These are phyloP conservation scores for Oryctes rhinoceros DNA, from an alignment of 1,140 invertebrate genomes.

Conservation along the genomic window DNA sequence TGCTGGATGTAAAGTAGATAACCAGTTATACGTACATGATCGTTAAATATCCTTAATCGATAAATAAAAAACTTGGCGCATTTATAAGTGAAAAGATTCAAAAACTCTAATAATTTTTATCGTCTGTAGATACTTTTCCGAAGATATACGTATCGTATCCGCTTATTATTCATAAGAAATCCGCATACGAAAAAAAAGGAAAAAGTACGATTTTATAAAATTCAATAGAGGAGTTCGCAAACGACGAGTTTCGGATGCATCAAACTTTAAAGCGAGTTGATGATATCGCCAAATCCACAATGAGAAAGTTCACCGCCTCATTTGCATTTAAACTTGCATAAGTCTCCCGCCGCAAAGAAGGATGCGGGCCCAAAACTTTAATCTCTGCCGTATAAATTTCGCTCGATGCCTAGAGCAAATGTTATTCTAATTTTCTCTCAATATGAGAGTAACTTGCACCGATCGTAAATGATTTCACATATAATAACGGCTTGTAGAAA, in stretches of 20 bases:
- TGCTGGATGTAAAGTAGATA: background rate
- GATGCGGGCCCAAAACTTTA: conserved; percentile 4
- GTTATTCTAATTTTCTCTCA: conserved; percentile 20
- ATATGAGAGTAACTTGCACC: background rate
- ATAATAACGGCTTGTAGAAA: too few relatives aligned
- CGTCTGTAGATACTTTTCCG: background rate
- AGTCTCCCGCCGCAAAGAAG: conserved; percentile 7
- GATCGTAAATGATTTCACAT: background rate
- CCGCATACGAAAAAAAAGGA: background rate
- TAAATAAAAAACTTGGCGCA: too few relatives aligned
- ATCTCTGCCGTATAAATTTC: conserved; percentile 25
- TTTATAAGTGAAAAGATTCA: background rate
- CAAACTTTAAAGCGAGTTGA: conserved; percentile 34
- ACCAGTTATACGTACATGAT: background rate
- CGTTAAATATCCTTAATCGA: background rate
- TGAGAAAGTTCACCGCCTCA: conserved; percentile 26
- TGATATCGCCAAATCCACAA: conserved; percentile 33
- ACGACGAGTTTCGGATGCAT: conserved; percentile 20
- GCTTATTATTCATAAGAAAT: conserved; percentile 16
- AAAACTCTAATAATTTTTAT: background rate
- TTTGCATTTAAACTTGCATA: conserved; percentile 35
- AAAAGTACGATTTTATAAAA: conserved; percentile 13
- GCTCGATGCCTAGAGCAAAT: background rate
- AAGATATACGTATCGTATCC: background rate
- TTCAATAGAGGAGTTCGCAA: conserved; percentile 12